Base-by-base conservation (phyloP, 2,888 invertebrate genomes). In the Cephus nigrinus region DNA sequence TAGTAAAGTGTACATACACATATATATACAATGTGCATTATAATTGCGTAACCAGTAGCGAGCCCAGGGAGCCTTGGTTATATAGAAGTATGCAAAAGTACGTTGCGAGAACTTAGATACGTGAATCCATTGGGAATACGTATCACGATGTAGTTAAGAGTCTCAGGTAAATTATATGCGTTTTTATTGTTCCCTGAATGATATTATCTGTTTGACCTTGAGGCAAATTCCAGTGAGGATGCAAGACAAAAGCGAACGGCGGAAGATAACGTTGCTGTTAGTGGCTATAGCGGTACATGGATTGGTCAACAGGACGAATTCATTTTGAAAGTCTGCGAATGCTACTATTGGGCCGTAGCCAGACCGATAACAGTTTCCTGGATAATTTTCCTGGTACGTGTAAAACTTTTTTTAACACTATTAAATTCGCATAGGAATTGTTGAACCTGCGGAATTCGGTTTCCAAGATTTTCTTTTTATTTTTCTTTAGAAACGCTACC, bases 31-130 rank as follows among this genome's bases (percentile, higher is more conserved):
- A 73, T 72, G 75, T 78, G 78, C 34, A 78, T 79, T 80, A 79
- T 73, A 74, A 81, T 82, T 82, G 79, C 82, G 77, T 82, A 82
- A 82, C 75, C 15, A 71, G 33, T 23, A 32, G 71, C 71, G 33
- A 33, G 33, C 23, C 4, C 9, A 12, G 71, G 74, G 36, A 74
- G 77, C 77, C 36, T 69, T 76, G 75, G 74, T 76, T 36, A 35
- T 74, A 74, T 74, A 33, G 34, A 75, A 55, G n/a, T 33, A 68
- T 55, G 33, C 69, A 34, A 68, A 69, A 75, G 35, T 30, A 75
- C 55, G 32, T 75, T 31, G 35, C 75, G 75, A 75, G 69, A 34
- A 74, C 68, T 32, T 78, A 75, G 71, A 73, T 76, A 73, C 71
- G 77, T 34, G n/a, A 23, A 73, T 75, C n/a, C 31, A 78, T 35